Conservation (phyloP, 1,140 invertebrate genomes). For the Dryas iulia region DNA sequence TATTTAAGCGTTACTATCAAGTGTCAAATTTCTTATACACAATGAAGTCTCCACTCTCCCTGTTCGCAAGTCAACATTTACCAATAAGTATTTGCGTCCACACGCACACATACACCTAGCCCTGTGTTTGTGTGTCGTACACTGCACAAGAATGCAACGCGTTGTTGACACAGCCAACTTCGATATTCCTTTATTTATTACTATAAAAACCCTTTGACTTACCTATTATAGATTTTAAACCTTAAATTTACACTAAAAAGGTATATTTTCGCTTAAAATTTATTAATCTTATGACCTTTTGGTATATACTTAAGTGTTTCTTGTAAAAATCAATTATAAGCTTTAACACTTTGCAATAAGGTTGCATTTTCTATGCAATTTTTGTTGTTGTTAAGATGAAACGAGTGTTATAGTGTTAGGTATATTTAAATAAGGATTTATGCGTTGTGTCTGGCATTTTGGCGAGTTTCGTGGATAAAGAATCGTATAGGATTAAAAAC, state of each 20-base stretch:
- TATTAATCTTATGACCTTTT: constrained; percentile 38
- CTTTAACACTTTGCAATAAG: constrained; percentile 12
- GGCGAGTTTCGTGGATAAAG: constrained; percentile 75
- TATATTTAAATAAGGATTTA: constrained; percentile 80
- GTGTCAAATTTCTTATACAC: neutral
- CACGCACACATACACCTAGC: constrained; percentile 45
- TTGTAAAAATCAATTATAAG: constrained; percentile 1
- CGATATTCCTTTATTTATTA: constrained; percentile 80
- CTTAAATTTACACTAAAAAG: constrained; percentile 11
- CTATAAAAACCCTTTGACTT: constrained; percentile 72
- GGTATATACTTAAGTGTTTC: neutral
- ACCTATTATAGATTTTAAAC: constrained; percentile 28
- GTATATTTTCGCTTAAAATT: constrained; percentile 13
- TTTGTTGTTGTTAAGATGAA: constrained; percentile 13
- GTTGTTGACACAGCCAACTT: constrained; percentile 79
- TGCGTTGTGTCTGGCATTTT: constrained; percentile 75
- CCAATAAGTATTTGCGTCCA: constrained; percentile 78
- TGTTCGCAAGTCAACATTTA: constrained; percentile 68
- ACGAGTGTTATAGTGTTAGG: constrained; percentile 32
- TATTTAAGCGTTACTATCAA: no score
- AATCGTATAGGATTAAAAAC: constrained; percentile 60
- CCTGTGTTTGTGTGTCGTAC: constrained; percentile 52
- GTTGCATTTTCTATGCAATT: constrained; percentile 17
- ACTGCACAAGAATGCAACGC: constrained; percentile 77
- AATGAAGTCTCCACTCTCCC: constrained; percentile 19